Conservation (phyloP, 1,140 invertebrate genomes). For the Drosophila tristis region DNA sequence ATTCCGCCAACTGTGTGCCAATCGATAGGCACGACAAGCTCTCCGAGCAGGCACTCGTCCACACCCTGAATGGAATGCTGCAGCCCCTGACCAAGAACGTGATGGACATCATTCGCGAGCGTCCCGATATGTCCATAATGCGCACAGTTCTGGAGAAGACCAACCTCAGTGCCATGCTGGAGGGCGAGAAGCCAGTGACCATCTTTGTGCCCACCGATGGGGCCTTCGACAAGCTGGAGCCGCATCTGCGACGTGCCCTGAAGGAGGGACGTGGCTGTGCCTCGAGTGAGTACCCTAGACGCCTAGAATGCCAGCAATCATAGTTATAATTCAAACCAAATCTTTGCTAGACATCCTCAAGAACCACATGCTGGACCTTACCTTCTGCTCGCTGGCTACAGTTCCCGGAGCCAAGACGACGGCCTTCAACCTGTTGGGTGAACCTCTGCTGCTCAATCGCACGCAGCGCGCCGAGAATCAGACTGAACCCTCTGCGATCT, state of each 20-base stretch:
- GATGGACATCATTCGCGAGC: slow-evolving; percentile 84
- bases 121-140: slow-evolving; percentile 82
- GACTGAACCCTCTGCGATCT: slow-evolving; percentile 57
- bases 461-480: slow-evolving; percentile 65
- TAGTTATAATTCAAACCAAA: neutral
- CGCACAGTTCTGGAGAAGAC: slow-evolving; percentile 81
- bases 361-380: slow-evolving; percentile 88
- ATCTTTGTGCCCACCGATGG: slow-evolving; percentile 88
- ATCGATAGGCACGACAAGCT: slow-evolving; percentile 84
- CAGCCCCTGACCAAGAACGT: slow-evolving; percentile 85
- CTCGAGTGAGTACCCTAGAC: slow-evolving; percentile 79
- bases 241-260: slow-evolving; percentile 83
- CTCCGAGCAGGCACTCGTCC: slow-evolving; percentile 89
- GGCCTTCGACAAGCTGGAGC: slow-evolving; percentile 86
- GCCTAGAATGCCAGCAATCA: neutral
- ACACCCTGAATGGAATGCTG: slow-evolving; percentile 88
- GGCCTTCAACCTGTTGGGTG: slow-evolving; percentile 86
- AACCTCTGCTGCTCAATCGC: slow-evolving; percentile 85
- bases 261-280: slow-evolving; percentile 85
- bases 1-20: slow-evolving; percentile 86
- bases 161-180: slow-evolving; percentile 74
- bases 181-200: slow-evolving; percentile 87
- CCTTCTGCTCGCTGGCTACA: slow-evolving; percentile 88
- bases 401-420: slow-evolving; percentile 85
- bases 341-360: slow-evolving; percentile 86